Evolutionary conservation across 2,797 vertebrate species (phyloP).

Genomic region (Eurystomus glaucurus): DNA sequence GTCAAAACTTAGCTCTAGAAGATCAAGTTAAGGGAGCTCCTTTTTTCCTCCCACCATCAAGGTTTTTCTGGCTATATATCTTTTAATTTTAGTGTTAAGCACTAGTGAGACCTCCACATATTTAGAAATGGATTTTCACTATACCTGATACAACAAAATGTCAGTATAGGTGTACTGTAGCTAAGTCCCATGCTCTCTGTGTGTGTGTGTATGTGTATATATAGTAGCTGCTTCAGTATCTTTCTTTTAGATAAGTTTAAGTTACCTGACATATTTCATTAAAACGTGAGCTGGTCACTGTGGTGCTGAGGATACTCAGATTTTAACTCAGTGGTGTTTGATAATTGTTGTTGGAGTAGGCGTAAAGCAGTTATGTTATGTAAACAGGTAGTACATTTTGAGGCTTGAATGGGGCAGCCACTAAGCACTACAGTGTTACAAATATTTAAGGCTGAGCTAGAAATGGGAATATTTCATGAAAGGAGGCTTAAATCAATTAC

Average conservation of each 20-base stretch:
- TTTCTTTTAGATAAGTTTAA: background rate
- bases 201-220: background rate
- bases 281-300: slow-evolving; percentile 13
- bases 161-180: background rate
- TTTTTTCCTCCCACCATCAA: background rate
- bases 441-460: background rate
- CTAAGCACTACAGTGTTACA: background rate
- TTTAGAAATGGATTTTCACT: background rate
- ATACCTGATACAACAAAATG: background rate
- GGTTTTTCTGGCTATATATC: background rate
- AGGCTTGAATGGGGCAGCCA: background rate
- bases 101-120: background rate
- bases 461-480: background rate
- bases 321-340: slow-evolving; percentile 65
- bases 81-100: background rate
- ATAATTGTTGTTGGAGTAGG: slow-evolving; percentile 48
- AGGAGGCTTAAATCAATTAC: background rate
- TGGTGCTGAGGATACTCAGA: slow-evolving; percentile 62
- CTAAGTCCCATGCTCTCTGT: background rate
- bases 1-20: background rate
- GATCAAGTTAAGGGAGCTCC: background rate
- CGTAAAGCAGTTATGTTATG: slow-evolving; percentile 57
- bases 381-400: background rate
- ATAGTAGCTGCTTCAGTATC: background rate
- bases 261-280: background rate